phyloP scores from a whole-genome alignment of 2,888 invertebrate genomes.

The Melangyna quadrimaculata region DNA sequence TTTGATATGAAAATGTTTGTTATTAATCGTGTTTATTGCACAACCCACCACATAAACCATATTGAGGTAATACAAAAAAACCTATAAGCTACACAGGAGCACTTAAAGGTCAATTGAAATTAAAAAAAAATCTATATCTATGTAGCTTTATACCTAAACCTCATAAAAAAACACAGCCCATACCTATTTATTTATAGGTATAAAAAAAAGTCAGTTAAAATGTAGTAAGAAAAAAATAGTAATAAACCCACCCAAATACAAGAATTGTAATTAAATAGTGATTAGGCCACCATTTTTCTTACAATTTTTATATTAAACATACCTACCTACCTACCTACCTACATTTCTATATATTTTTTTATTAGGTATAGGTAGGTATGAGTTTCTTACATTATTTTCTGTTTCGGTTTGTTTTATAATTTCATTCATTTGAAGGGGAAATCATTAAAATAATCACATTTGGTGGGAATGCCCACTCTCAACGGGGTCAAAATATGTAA shows the following conservation, averaged over 20 bases:
- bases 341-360: neutral
- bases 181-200: neutral
- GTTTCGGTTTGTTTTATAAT: constrained; percentile 58
- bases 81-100: constrained; percentile 24
- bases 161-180: neutral
- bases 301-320: constrained; percentile 52
- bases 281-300: constrained; percentile 81
- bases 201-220: neutral
- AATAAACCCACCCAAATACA: constrained; percentile 67
- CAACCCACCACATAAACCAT: constrained; percentile 27
- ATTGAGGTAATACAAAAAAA: constrained; percentile 8
- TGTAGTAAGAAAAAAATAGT: constrained; percentile 8
- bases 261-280: constrained; percentile 79
- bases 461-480: constrained; percentile 73
- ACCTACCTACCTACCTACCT: constrained; percentile 1
- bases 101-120: constrained; percentile 67
- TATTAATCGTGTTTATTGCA: constrained; percentile 64
- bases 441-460: constrained; percentile 80
- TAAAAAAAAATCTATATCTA: constrained; percentile 19
- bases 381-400: constrained; percentile 24
- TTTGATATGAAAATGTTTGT: constrained; percentile 49
- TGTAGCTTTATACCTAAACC: neutral
- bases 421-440: constrained; percentile 75
- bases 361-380: neutral
- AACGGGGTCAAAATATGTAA: constrained; percentile 65